Evolutionary conservation across 2,113 vertebrate genomes (phyloP).

Genomic region (Centropus bengalensis): DNA sequence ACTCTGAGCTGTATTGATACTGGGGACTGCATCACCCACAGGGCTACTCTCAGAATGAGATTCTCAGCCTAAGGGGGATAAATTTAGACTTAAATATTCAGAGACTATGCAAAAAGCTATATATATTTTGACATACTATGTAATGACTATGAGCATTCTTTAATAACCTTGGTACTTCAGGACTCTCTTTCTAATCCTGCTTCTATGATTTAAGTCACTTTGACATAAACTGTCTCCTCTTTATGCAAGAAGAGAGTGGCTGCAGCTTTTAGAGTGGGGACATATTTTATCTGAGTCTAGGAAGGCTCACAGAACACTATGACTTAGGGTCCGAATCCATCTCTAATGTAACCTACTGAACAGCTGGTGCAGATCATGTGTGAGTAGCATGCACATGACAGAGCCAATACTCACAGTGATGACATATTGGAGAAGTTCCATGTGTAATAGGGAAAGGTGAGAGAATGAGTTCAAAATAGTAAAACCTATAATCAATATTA

Average conservation of each 20-base stretch:
- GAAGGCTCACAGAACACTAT: neutral
- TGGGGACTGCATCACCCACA: neutral
- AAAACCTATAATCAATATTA: neutral
- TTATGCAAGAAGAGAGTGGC: neutral
- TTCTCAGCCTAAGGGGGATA: neutral
- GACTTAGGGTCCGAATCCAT: neutral
- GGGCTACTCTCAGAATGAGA: neutral
- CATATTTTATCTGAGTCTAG: neutral
- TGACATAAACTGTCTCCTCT: neutral
- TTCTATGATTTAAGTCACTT: neutral
- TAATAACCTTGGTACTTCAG: neutral
- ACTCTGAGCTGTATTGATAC: rapidly evolving
- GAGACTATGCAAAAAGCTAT: neutral
- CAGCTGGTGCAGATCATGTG: neutral
- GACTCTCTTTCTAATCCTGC: neutral
- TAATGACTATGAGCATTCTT: neutral
- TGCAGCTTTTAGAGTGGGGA: neutral
- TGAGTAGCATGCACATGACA: rapidly evolving
- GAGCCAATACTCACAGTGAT: neutral
- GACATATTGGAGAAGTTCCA: neutral
- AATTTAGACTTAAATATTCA: neutral
- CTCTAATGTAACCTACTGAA: neutral
- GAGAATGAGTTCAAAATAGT: neutral
- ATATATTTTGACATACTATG: neutral
- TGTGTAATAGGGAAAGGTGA: neutral